A percentile compares a stretch with the other conserved stretches of the same genome.
Conservation (phyloP, 2,113 vertebrate species). For the Chloroceryle aenea region DNA sequence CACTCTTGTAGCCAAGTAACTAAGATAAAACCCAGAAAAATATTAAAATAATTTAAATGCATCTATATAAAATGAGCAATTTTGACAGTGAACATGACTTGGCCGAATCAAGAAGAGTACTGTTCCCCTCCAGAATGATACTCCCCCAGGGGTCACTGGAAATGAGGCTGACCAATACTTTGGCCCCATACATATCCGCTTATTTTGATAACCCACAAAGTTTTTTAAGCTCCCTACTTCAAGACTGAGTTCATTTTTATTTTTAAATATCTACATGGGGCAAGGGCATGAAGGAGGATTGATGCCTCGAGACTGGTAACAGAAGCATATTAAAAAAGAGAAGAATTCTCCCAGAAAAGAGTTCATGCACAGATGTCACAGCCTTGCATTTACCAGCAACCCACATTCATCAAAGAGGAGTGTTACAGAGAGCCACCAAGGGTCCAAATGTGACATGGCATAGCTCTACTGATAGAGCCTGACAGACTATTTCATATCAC, state of each 20-base stretch:
- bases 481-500: accelerated
- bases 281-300: background rate
- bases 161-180: background rate
- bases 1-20: background rate
- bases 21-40: background rate
- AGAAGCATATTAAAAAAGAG: background rate
- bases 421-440: background rate
- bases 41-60: background rate
- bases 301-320: background rate
- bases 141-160: background rate
- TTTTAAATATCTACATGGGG: background rate
- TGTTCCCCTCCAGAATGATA: background rate
- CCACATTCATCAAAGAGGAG: background rate
- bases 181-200: background rate
- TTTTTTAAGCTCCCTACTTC: background rate
- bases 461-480: background rate
- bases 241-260: background rate
- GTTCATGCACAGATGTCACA: background rate
- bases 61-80: background rate
- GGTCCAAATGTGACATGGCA: background rate
- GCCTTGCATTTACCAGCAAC: background rate
- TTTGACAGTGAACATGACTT: background rate
- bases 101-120: background rate
- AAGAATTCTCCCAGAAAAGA: background rate
- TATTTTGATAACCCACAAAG: background rate